A percentile compares a stretch with the other conserved stretches of the same genome.
These are phyloP conservation scores for Danio choprae DNA, from an alignment of 2,797 vertebrate genomes.

Conservation along the genomic window DNA sequence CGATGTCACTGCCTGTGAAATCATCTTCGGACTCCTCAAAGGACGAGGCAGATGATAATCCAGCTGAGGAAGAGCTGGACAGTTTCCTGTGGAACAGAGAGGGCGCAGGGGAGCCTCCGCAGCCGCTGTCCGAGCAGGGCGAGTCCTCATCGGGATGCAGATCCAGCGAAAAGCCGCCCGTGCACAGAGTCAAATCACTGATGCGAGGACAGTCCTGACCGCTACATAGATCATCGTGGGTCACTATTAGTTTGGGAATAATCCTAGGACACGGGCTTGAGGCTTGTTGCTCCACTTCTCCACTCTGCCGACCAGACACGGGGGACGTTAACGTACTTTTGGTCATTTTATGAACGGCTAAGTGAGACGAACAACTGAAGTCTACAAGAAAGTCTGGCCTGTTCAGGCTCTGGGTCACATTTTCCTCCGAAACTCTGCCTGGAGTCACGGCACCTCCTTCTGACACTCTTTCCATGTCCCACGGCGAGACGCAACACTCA, in stretches of 20 bases:
- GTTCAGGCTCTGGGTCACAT: constrained; percentile 55
- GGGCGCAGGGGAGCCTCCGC: constrained; percentile 82
- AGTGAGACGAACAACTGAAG: constrained; percentile 29
- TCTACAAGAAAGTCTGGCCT: constrained; percentile 47
- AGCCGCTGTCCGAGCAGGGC: constrained; percentile 84
- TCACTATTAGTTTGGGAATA: constrained; percentile 89
- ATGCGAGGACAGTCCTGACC: constrained; percentile 54
- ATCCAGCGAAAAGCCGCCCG: constrained; percentile 66
- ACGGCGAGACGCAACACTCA: constrained; percentile 71
- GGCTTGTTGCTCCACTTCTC: constrained; percentile 25
- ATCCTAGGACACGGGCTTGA: constrained; percentile 68
- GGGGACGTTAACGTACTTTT: constrained; percentile 57
- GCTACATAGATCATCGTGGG: constrained; percentile 82
- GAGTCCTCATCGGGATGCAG: constrained; percentile 76
- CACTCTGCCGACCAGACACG: constrained; percentile 21
- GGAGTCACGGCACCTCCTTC: constrained; percentile 57
- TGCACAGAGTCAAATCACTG: constrained; percentile 52
- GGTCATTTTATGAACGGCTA: constrained; percentile 61
- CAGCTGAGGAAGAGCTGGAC: constrained; percentile 83
- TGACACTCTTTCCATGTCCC: constrained; percentile 77
- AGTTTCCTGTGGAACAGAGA: constrained; percentile 80
- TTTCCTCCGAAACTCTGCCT: constrained; percentile 50
- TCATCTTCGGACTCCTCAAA: constrained; percentile 93
- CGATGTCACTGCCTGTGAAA: constrained; percentile 79
- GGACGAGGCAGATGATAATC: constrained; percentile 88